Evolutionary conservation across 1,140 invertebrate genomes (phyloP).

Genomic region (Drosophila fuyamai): DNA sequence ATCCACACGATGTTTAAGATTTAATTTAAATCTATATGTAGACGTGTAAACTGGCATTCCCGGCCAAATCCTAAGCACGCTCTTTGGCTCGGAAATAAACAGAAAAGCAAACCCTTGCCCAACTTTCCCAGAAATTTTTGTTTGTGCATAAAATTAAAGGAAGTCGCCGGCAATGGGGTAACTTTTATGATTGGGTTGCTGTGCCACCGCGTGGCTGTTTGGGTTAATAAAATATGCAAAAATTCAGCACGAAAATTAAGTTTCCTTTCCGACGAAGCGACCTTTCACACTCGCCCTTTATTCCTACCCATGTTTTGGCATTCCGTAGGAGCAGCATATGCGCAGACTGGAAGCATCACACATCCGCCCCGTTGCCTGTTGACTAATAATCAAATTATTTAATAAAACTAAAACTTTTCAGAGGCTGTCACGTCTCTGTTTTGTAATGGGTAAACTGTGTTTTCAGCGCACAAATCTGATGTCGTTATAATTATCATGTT

Average conservation of each 20-base stretch:
- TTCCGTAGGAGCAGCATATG: constrained; percentile 26
- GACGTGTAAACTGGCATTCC: constrained; percentile 12
- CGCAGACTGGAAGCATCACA: constrained; percentile 27
- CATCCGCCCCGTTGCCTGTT: constrained; percentile 52
- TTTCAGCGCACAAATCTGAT: constrained; percentile 51
- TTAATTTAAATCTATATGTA: constrained; percentile 69
- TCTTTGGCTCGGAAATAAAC: constrained; percentile 44
- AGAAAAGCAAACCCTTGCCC: constrained; percentile 31
- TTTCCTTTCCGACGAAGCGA: constrained; percentile 56
- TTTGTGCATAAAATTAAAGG: constrained; percentile 80
- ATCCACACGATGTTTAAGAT: constrained; percentile 62
- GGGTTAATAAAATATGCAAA: constrained; percentile 81
- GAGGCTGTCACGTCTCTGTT: constrained; percentile 52
- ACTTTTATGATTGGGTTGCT: constrained; percentile 78
- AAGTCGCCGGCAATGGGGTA: constrained; percentile 39
- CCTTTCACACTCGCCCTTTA: constrained; percentile 30
- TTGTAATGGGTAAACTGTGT: constrained; percentile 66
- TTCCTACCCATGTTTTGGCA: too few species aligned
- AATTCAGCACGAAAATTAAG: constrained; percentile 74
- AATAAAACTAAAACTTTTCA: constrained; percentile 63
- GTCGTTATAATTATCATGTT: constrained; percentile 67
- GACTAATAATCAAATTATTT: constrained; percentile 78
- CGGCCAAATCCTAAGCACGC: constrained; percentile 43
- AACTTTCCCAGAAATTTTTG: constrained; percentile 65
- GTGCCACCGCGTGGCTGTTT: constrained; percentile 60